Percentiles rank a stretch among this genome's conserved stretches.
These are phyloP conservation scores for Rhabdomys dilectus DNA, from an alignment of 2,113 vertebrate genomes.

Conservation along the genomic window DNA sequence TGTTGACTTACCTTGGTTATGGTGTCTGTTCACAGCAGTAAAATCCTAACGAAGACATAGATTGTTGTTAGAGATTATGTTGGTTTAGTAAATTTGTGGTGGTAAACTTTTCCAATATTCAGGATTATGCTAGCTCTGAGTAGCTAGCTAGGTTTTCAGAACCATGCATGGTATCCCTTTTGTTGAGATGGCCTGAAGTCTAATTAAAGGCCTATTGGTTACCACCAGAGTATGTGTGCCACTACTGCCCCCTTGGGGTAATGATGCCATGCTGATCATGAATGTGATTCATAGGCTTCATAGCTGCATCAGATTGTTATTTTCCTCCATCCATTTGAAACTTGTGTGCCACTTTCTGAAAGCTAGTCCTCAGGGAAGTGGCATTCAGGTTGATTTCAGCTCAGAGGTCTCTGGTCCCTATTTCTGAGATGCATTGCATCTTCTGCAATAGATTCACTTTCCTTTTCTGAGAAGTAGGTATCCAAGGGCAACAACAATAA, in stretches of 20 bases:
- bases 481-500: neutral
- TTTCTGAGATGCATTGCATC: neutral
- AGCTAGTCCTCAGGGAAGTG: neutral
- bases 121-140: neutral
- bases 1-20: no score
- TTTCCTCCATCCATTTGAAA: no score
- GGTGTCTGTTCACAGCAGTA: no score
- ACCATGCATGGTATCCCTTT: neutral
- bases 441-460: neutral
- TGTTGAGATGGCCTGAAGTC: neutral
- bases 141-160: neutral
- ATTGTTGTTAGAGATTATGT: neutral
- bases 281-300: neutral
- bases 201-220: neutral
- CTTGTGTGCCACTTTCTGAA: neutral
- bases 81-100: neutral
- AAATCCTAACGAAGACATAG: no score
- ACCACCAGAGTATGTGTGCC: neutral
- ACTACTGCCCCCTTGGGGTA: neutral
- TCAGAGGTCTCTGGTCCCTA: neutral
- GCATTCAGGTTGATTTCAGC: neutral
- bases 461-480: neutral
- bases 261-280: no score
- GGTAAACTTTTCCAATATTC: neutral
- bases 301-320: neutral